These are phyloP conservation scores for Cavia aperea DNA, from an alignment of 2,113 vertebrate species.

Conservation along the genomic window DNA sequence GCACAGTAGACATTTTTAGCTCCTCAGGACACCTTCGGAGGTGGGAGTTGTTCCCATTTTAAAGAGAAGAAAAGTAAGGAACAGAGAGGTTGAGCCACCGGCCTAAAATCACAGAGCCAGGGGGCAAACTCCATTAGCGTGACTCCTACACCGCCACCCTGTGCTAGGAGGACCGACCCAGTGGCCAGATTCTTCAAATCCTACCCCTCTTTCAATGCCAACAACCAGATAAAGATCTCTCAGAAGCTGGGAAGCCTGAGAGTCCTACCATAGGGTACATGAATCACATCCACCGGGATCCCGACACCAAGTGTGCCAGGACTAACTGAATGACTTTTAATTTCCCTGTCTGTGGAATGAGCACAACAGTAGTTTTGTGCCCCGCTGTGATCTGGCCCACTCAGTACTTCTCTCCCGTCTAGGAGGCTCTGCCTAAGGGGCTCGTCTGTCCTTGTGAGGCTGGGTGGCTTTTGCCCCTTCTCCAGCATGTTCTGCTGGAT, in stretches of 20 bases:
- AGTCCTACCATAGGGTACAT: too few species aligned
- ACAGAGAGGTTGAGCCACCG: constrained; percentile 17
- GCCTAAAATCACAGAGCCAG: not conserved
- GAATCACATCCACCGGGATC: not conserved
- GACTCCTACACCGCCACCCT: not conserved
- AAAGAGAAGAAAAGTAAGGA: constrained; percentile 13
- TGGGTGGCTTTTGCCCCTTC: not conserved
- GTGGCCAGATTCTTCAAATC: not conserved
- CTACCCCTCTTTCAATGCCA: not conserved
- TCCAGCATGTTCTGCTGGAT: not conserved
- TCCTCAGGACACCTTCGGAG: not conserved
- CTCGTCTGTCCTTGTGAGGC: not conserved
- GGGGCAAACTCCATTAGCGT: not conserved
- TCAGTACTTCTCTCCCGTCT: not conserved
- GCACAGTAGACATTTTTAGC: not conserved
- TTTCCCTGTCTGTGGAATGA: not conserved
- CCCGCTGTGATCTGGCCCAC: not conserved
- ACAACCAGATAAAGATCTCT: not conserved
- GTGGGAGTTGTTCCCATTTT: not conserved
- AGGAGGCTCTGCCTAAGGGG: not conserved
- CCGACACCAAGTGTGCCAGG: not conserved
- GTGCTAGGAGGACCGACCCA: not conserved
- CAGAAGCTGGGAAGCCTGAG: not conserved
- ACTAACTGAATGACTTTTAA: not conserved
- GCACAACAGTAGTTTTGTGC: not conserved